phyloP scores from a whole-genome alignment of 2,113 vertebrate genomes.

The Microtus ochrogaster region DNA sequence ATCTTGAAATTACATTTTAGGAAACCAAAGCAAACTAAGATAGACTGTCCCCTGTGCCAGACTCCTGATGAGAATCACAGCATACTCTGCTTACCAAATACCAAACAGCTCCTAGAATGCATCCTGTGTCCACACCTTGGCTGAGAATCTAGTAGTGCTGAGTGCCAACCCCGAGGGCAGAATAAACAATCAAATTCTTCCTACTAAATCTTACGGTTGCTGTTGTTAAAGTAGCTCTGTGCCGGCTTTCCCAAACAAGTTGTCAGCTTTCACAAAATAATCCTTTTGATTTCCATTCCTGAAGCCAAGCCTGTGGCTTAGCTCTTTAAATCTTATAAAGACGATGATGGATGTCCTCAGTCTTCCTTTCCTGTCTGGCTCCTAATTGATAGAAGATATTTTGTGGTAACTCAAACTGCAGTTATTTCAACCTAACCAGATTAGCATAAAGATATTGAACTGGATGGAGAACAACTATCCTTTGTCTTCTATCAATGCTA shows the following conservation, averaged over 20 bases:
- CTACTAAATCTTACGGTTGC: not conserved
- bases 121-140: not conserved
- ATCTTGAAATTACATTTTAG: not conserved
- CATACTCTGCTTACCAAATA: not conserved
- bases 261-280: not conserved
- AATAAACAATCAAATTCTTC: slow-evolving; percentile 11
- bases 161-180: not conserved
- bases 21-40: not conserved
- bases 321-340: not conserved
- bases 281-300: not conserved
- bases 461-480: slow-evolving; percentile 11
- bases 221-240: slow-evolving; percentile 21
- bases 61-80: not conserved
- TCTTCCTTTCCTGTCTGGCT: not conserved
- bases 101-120: not conserved
- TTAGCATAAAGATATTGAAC: not conserved
- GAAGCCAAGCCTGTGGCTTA: slow-evolving; percentile 31
- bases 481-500: slow-evolving; percentile 19
- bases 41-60: not conserved
- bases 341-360: not conserved
- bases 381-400: not conserved
- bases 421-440: slow-evolving; percentile 37
- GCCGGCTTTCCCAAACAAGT: slow-evolving; percentile 24
- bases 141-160: not conserved
- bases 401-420: not conserved